phyloP scores from a whole-genome alignment of 2,888 invertebrate genomes.

The Dicyrtomina minuta region DNA sequence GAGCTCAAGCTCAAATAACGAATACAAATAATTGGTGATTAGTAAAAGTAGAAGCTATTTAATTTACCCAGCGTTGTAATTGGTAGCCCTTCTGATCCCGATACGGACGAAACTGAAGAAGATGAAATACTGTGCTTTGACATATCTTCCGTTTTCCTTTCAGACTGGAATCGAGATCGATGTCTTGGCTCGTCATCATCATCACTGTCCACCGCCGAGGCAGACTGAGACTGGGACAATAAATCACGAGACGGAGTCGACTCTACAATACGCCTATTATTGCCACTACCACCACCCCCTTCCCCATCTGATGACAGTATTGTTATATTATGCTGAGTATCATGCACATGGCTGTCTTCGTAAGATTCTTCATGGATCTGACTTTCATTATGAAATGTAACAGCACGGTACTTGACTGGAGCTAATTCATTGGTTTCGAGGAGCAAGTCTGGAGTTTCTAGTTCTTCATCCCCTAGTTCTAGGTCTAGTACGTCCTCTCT shows the following conservation, averaged over 20 bases:
- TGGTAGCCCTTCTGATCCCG: conserved; percentile 33
- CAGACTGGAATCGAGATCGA: conserved; percentile 46
- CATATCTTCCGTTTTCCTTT: conserved; percentile 46
- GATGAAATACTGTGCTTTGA: conserved; percentile 21
- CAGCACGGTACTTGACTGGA: conserved; percentile 33
- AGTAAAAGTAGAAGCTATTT: neutral
- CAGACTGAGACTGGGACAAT: neutral
- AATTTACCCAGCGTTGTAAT: conserved; percentile 47
- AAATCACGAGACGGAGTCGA: neutral
- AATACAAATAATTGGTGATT: neutral
- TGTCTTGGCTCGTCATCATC: conserved; percentile 42
- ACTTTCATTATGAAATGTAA: neutral
- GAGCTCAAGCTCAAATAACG: too few species aligned
- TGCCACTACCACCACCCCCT: neutral
- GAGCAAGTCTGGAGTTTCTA: conserved; percentile 38
- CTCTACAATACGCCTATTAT: neutral
- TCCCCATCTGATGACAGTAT: neutral
- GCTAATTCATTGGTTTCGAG: neutral
- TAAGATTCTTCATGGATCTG: neutral
- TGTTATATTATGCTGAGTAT: too few species aligned
- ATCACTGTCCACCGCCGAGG: conserved; percentile 38
- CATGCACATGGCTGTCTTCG: neutral
- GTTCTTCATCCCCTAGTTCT: conserved; percentile 43
- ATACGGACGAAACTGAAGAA: conserved; percentile 9
- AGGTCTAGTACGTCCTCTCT: conserved; percentile 44